These are phyloP conservation scores for Caretta caretta DNA, from an alignment of 2,113 vertebrate species.

Conservation along the genomic window DNA sequence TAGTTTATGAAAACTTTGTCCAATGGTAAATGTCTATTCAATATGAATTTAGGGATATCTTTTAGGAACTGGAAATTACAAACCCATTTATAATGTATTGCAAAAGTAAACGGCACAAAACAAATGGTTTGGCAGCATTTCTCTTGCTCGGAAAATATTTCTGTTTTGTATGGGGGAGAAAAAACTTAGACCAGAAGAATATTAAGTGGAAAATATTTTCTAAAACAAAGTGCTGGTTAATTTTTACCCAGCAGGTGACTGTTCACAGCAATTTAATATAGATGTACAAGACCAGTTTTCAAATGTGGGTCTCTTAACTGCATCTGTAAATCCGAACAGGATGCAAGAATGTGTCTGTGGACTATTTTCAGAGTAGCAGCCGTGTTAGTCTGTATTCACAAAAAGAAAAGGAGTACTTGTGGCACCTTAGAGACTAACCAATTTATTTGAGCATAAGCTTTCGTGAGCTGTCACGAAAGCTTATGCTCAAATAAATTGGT, in stretches of 20 bases:
- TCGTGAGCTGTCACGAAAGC: no score
- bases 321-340: not conserved
- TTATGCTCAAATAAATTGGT: no score
- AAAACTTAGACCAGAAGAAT: not conserved
- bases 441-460: no score
- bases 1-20: not conserved
- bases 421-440: no score
- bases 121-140: not conserved
- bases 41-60: not conserved
- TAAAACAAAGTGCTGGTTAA: not conserved
- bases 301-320: not conserved
- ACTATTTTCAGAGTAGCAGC: not conserved
- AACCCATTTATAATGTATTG: not conserved
- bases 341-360: not conserved
- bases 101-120: not conserved
- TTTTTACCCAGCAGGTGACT: not conserved
- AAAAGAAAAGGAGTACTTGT: no score
- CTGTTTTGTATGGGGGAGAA: not conserved
- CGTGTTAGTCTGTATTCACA: no score
- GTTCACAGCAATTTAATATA: not conserved
- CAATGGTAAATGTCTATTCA: not conserved
- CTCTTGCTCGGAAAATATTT: not conserved
- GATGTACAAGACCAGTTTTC: not conserved
- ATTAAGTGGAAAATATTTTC: not conserved
- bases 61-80: not conserved